Percentiles rank a stretch among this genome's conserved stretches.
phyloP scores from a whole-genome alignment of 2,888 invertebrate species.

The Athetis lepigone region DNA sequence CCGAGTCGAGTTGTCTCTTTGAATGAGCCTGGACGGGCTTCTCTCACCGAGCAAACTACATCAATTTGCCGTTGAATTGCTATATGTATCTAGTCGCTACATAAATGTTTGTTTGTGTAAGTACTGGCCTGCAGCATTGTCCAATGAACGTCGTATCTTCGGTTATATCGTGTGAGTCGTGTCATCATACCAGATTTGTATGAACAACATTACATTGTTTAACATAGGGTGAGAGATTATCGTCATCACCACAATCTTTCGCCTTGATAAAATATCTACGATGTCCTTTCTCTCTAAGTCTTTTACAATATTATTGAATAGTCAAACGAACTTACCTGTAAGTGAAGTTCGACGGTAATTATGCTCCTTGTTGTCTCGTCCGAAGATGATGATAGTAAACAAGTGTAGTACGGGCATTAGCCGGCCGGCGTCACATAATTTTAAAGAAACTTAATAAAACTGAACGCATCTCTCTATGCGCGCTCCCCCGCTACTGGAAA shows the following conservation, averaged over 20 bases:
- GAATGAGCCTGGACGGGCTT: constrained; percentile 32
- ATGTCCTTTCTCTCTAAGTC: background rate
- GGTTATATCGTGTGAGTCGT: constrained; percentile 19
- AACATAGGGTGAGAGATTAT: background rate
- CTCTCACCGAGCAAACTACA: constrained; percentile 27
- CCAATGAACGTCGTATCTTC: constrained; percentile 29
- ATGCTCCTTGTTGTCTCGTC: too few relatives aligned
- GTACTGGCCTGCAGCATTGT: constrained; percentile 26
- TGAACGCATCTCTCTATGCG: too few relatives aligned
- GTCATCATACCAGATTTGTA: constrained; percentile 16
- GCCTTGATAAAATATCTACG: background rate
- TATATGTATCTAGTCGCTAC: constrained; percentile 9
- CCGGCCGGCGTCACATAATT: too few relatives aligned
- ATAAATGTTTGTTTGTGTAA: constrained; percentile 40
- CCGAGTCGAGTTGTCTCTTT: constrained; percentile 33
- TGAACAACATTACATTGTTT: background rate
- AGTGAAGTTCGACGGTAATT: too few relatives aligned
- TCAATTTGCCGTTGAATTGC: constrained; percentile 31
- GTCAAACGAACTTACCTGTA: too few relatives aligned
- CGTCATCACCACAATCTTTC: background rate
- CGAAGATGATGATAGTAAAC: too few relatives aligned
- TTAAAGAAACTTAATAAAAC: too few relatives aligned
- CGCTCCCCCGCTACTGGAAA: too few relatives aligned
- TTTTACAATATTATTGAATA: too few relatives aligned
- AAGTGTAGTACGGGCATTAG: too few relatives aligned